Percentiles rank a stretch among this genome's conserved stretches.
Conservation (phyloP, 37 sponge, comb jelly and placozoan species). For the Diacarnus erythraeanus region DNA sequence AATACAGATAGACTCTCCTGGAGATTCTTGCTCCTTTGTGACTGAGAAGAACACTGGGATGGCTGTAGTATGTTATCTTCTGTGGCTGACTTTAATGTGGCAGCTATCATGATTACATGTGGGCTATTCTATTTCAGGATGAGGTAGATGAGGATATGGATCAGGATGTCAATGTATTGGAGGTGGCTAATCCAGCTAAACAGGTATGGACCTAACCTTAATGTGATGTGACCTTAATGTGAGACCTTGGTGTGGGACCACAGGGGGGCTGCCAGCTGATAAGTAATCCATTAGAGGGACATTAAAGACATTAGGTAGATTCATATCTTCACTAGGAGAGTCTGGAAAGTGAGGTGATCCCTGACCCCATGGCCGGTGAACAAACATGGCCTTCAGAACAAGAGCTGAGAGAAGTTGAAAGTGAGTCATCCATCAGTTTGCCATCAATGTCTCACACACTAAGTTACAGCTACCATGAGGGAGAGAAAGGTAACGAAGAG, state of each 20-base stretch:
- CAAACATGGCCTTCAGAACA: slow-evolving; percentile 99
- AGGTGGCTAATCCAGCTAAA: slow-evolving; percentile 69
- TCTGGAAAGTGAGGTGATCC: slow-evolving; percentile 71
- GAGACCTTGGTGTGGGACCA: too few species aligned
- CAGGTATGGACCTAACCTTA: slow-evolving; percentile 43
- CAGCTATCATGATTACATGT: not conserved
- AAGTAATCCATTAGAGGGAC: too few species aligned
- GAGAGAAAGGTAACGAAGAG: slow-evolving; percentile 4
- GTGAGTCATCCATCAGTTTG: not conserved
- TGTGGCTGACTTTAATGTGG: not conserved
- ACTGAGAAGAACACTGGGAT: not conserved
- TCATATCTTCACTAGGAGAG: slow-evolving; percentile 48
- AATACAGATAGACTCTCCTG: not conserved
- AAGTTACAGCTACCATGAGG: not conserved
- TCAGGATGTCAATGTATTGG: slow-evolving; percentile 52
- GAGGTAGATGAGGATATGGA: slow-evolving; percentile 36
- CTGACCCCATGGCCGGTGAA: slow-evolving; percentile 96
- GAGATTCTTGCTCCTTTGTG: not conserved
- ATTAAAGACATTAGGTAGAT: not conserved
- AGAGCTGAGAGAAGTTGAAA: slow-evolving; percentile 75
- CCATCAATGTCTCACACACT: not conserved
- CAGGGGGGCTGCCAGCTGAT: too few species aligned
- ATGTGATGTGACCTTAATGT: not conserved
- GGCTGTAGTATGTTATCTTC: not conserved
- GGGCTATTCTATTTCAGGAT: not conserved